Evolutionary conservation across 2,797 vertebrate species (phyloP).

Genomic region (Oreortyx pictus): DNA sequence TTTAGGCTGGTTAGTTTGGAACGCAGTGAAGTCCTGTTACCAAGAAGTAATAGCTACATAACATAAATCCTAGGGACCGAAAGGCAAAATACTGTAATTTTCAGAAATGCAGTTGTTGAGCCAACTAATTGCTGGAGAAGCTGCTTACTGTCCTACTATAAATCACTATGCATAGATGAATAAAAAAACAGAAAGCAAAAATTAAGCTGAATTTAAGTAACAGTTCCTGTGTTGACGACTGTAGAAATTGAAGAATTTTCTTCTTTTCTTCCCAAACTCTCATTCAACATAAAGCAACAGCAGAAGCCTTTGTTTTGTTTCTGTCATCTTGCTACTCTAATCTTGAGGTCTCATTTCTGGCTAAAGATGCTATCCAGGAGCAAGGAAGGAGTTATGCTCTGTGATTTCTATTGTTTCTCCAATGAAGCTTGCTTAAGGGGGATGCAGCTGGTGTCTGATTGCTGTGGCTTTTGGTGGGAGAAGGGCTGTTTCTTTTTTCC

Average conservation of each 20-base stretch:
- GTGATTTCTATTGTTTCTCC: neutral
- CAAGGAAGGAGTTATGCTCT: neutral
- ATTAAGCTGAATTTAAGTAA: neutral
- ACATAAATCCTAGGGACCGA: conserved; percentile 38
- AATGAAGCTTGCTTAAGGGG: neutral
- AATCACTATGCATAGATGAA: neutral
- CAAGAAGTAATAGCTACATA: conserved; percentile 34
- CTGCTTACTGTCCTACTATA: conserved; percentile 49
- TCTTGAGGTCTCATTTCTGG: neutral
- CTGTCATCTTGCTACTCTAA: neutral
- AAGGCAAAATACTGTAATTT: conserved; percentile 35
- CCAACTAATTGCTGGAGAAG: conserved; percentile 54
- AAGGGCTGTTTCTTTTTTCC: neutral
- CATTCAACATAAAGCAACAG: neutral
- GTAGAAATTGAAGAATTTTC: neutral
- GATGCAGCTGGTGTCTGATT: fast-evolving
- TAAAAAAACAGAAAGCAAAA: neutral
- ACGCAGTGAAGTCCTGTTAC: conserved; percentile 42
- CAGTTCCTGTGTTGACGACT: neutral
- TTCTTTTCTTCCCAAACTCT: neutral
- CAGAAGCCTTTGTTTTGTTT: conserved; percentile 10
- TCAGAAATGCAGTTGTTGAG: conserved; percentile 43
- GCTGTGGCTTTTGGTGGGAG: neutral
- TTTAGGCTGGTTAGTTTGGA: conserved; percentile 45
- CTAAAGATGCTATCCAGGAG: neutral